A percentile compares a stretch with the other conserved stretches of the same genome.
phyloP scores from a whole-genome alignment of 2,888 invertebrate species.

The Patella caerulea region DNA sequence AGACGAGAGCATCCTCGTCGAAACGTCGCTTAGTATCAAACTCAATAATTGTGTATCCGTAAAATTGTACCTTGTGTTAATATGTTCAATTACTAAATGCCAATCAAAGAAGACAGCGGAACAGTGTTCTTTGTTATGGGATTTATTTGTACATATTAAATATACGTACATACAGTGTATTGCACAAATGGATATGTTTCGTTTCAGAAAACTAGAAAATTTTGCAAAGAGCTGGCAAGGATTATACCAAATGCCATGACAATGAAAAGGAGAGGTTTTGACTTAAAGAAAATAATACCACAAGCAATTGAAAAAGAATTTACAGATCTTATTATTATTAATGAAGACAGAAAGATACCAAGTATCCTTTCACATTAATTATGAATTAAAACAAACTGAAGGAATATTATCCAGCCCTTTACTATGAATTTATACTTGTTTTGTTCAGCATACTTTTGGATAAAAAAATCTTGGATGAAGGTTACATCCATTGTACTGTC shows the following conservation, averaged over 20 bases:
- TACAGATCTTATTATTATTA: conserved; percentile 75
- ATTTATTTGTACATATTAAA: not conserved
- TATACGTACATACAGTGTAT: not conserved
- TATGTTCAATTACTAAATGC: no score
- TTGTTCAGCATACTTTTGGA: no score
- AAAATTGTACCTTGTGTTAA: no score
- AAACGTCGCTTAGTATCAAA: no score
- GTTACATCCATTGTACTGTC: no score
- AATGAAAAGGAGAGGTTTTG: conserved; percentile 88
- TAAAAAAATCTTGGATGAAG: no score
- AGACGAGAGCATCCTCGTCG: no score
- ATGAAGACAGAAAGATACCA: conserved; percentile 93
- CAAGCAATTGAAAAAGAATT: conserved; percentile 81
- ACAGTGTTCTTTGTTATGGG: not conserved
- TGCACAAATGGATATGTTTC: not conserved
- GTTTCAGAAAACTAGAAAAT: conserved; percentile 85
- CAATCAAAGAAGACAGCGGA: no score
- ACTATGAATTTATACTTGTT: no score
- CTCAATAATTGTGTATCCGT: no score
- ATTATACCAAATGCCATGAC: conserved; percentile 94
- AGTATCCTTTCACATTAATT: conserved; percentile 74
- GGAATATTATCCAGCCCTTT: no score
- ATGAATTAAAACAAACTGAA: not conserved
- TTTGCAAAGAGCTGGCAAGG: conserved; percentile 90
- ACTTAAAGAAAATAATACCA: conserved; percentile 92